Evolutionary conservation across 2,113 vertebrate species (phyloP), one percentile per base, ranked within the genome.

Genomic region (Sylvia atricapilla): DNA sequence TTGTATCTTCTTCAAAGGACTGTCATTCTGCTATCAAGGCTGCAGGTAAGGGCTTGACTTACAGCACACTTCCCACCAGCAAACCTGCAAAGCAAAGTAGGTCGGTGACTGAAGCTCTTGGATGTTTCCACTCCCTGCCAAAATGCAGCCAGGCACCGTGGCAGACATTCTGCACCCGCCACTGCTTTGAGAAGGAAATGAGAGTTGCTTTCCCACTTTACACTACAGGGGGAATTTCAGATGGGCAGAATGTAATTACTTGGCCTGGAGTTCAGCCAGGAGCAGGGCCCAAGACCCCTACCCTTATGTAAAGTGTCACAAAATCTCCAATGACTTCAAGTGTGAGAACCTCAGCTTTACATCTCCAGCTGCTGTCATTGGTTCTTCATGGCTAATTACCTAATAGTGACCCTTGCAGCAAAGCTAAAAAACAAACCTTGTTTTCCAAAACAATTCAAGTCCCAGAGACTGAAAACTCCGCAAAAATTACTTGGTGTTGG

Each of bases 221-320:
- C 92, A 28, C 75, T 91, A 88, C 50, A 62, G 81, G 58, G 93
- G 74, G 95, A 95, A 95, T 88, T 95, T 92, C 78, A 96, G 89
- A 96, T 62, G 87, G 92, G 90, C 94, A 96, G 95, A 95, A 96
- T 96, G 93, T 80, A 95, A 96, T 97, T 97, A 95, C 90, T 95
- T 49, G 53, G 85, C 64, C 95, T 97, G 95, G 94, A 95, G 49
- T 78, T 91, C 10, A 2, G 96, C 94, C 96, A 97, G 87, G 64
- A 96, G 73, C 4, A 1, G 75, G 60, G 86, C 73, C 88, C 92
- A 64, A 78, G 90, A 96, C 94, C 94, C 87, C 79, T 87, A 95
- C 58, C 73, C 90, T 94, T 78, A 92, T 84, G 92, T 78, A 95
- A 89, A 94, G 92, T 91, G 93, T 95, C 90, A 97, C 74, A 89